Conservation (phyloP, 2,888 invertebrate genomes). For the Lutraria lutraria region DNA sequence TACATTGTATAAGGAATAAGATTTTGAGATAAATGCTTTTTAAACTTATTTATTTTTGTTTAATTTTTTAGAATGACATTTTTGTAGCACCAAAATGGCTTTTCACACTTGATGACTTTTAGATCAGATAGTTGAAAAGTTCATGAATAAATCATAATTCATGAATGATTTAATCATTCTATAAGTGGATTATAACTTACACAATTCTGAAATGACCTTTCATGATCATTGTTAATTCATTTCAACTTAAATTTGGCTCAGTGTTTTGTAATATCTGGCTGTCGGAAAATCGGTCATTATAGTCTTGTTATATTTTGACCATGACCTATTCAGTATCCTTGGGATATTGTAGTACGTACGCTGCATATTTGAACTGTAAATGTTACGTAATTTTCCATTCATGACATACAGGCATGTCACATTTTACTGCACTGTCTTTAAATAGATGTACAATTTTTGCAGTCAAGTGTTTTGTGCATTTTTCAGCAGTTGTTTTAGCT, state of each 20-base stretch:
- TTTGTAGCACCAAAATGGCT: no score
- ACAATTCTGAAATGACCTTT: background rate
- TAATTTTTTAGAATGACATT: no score
- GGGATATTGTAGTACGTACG: background rate
- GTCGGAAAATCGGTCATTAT: background rate
- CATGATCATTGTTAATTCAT: background rate
- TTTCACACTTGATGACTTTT: no score
- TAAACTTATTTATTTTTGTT: no score
- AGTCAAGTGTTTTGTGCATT: background rate
- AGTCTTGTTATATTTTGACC: background rate
- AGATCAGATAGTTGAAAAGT: background rate
- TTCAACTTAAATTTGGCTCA: background rate
- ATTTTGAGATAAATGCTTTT: no score
- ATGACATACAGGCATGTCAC: background rate
- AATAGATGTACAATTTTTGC: background rate
- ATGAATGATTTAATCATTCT: background rate
- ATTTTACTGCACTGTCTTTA: background rate
- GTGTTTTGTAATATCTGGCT: background rate
- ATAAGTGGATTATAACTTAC: background rate
- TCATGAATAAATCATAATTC: background rate
- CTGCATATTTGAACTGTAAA: background rate
- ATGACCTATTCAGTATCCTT: background rate
- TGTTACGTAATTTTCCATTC: constrained; percentile 11
- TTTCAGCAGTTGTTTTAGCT: background rate
- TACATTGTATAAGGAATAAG: no score